phyloP scores from a whole-genome alignment of 35 echinoderm and acorn worm genomes.

The Stichopus chloronotus region DNA sequence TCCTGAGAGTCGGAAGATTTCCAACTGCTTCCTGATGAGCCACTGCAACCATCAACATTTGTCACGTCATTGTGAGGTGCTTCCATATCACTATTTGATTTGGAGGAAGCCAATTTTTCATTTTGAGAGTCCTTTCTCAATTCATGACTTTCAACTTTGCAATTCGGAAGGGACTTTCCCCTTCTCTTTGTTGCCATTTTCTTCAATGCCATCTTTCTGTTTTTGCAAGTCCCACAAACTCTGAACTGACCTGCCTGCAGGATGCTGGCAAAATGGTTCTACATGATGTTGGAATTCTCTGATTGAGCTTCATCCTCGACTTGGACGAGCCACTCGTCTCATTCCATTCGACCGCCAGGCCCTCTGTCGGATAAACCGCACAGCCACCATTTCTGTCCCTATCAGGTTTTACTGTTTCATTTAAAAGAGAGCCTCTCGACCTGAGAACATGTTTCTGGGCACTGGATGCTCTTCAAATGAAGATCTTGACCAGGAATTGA shows the following conservation, averaged over 20 bases:
- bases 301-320: background rate
- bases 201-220: background rate
- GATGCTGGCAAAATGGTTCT: background rate
- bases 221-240: background rate
- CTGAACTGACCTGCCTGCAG: background rate
- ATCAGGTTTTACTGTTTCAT: no score
- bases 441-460: no score
- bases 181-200: background rate
- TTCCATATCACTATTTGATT: no score
- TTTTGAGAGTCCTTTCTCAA: background rate
- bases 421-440: no score
- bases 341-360: no score
- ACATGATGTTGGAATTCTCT: background rate
- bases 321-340: no score
- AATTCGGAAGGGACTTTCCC: background rate
- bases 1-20: background rate
- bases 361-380: no score
- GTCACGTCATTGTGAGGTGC: background rate
- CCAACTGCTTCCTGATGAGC: background rate
- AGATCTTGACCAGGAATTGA: no score
- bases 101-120: no score
- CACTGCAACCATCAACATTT: background rate
- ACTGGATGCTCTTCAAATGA: no score
- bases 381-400: no score
- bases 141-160: background rate